Conservation (phyloP, 2,888 invertebrate genomes). For the Erannis defoliaria region DNA sequence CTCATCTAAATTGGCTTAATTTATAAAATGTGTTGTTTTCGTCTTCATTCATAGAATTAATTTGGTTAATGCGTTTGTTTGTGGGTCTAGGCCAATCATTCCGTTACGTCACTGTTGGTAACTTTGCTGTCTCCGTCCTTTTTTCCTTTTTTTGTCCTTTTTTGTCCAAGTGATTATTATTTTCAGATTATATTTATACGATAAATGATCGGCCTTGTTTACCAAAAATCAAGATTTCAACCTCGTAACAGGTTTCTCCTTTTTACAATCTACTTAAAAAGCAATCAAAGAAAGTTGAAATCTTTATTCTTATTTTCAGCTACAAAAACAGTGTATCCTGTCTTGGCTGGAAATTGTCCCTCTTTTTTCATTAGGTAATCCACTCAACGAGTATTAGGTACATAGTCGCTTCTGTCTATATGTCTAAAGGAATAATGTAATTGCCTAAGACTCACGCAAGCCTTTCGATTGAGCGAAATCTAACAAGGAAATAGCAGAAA, state of each 20-base stretch:
- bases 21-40: constrained; percentile 57
- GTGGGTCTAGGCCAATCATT: constrained; percentile 54
- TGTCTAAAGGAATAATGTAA: constrained; percentile 3
- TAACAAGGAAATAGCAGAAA: constrained; percentile 45
- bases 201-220: no score
- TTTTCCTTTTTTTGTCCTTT: neutral
- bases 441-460: constrained; percentile 35
- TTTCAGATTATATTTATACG: no score
- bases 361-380: neutral
- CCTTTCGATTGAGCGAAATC: constrained; percentile 38
- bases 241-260: no score
- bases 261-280: no score
- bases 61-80: constrained; percentile 51
- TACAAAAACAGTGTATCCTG: neutral
- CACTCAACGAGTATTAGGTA: neutral
- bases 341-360: no score
- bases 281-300: no score
- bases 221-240: neutral
- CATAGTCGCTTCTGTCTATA: neutral
- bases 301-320: neutral
- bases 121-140: neutral
- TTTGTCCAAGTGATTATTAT: neutral
- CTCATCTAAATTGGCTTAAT: constrained; percentile 50
- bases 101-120: constrained; percentile 51
- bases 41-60: constrained; percentile 50